These are phyloP conservation scores for Esox niger DNA, from an alignment of 2,113 vertebrate species.

Conservation along the genomic window DNA sequence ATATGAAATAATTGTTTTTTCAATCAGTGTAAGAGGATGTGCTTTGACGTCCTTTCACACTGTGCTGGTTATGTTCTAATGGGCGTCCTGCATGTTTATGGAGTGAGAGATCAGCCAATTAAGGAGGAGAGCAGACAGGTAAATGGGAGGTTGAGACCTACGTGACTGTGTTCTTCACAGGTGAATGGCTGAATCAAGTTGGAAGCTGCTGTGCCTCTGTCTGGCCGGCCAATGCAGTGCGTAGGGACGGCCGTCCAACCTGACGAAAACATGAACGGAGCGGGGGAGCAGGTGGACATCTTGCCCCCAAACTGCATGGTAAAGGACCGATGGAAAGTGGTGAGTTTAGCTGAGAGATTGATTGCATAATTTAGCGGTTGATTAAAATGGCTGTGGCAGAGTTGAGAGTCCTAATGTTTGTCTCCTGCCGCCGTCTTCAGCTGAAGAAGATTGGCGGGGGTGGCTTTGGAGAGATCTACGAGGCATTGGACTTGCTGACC, in stretches of 20 bases:
- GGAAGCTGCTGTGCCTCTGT: conserved; percentile 84
- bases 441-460: conserved; percentile 97
- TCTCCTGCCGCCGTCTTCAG: conserved; percentile 57
- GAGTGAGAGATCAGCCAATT: no score
- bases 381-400: no score
- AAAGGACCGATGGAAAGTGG: conserved; percentile 99
- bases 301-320: conserved; percentile 97
- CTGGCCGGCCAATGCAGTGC: conserved; percentile 95
- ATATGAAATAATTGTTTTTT: no score
- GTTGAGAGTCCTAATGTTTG: background rate
- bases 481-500: conserved; percentile 93
- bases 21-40: no score
- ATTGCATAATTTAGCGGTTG: no score
- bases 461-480: conserved; percentile 97
- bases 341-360: conserved; percentile 68
- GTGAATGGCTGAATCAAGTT: conserved; percentile 96
- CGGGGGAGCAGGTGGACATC: conserved; percentile 95
- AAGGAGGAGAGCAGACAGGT: no score
- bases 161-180: conserved; percentile 57
- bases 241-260: conserved; percentile 92
- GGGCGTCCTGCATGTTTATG: no score
- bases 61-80: no score
- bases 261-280: conserved; percentile 98
- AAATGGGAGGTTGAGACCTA: background rate
- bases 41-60: no score